Evolutionary conservation across 2,113 vertebrate species (phyloP).

Genomic region (Pachypanchax playfairii): DNA sequence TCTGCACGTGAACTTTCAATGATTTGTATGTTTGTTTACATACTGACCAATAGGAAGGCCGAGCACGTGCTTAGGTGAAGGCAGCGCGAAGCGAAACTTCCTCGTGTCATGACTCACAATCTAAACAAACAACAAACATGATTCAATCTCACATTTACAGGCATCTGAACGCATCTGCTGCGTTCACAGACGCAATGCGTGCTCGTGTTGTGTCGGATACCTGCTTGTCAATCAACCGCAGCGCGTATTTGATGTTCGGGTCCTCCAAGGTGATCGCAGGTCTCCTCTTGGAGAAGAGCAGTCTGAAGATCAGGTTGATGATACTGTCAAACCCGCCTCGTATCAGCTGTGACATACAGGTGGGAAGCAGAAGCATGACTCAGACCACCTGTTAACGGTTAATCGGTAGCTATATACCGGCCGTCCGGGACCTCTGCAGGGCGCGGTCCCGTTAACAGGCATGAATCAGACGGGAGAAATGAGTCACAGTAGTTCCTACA

Average conservation of each 20-base stretch:
- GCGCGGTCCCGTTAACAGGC: constrained; percentile 30
- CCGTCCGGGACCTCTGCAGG: not conserved
- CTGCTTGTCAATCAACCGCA: constrained; percentile 81
- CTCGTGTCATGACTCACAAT: constrained; percentile 92
- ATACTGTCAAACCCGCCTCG: constrained; percentile 64
- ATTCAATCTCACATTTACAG: not conserved
- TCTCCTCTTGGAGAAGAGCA: constrained; percentile 68
- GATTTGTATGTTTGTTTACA: too few relatives aligned
- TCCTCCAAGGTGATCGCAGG: constrained; percentile 79
- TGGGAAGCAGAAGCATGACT: constrained; percentile 18
- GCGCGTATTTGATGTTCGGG: constrained; percentile 78
- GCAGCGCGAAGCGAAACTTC: constrained; percentile 92
- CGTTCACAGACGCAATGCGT: not conserved
- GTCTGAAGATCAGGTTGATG: constrained; percentile 71
- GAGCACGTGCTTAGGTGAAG: constrained; percentile 84
- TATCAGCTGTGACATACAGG: constrained; percentile 65
- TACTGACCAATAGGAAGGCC: constrained; percentile 91
- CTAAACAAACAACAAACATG: constrained; percentile 64
- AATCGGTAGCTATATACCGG: constrained; percentile 18
- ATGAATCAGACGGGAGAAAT: constrained; percentile 39
- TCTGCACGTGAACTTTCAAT: not conserved
- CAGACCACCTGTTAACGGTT: constrained; percentile 25
- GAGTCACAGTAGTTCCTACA: constrained; percentile 56
- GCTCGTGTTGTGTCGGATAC: constrained; percentile 33
- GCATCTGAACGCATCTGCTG: constrained; percentile 29